Evolutionary conservation across 2,888 invertebrate species (phyloP).

Genomic region (Bembecia ichneumoniformis): DNA sequence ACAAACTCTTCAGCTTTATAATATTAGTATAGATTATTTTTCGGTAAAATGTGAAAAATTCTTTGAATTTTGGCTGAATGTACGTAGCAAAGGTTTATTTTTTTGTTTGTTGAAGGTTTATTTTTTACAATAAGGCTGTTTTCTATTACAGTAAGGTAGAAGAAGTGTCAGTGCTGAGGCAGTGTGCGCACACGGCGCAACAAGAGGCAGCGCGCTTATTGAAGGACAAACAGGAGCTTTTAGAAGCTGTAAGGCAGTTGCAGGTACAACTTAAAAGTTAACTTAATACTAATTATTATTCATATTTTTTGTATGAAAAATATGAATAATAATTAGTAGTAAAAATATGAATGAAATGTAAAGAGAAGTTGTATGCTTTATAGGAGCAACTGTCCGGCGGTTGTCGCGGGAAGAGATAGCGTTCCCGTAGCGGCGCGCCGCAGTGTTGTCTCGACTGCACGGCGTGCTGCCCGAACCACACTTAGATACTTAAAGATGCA

Average conservation of each 20-base stretch:
- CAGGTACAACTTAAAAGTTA: slow-evolving; percentile 62
- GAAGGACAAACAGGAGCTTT: slow-evolving; percentile 80
- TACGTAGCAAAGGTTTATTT: too few species aligned
- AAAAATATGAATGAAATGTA: too few species aligned
- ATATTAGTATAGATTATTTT: too few species aligned
- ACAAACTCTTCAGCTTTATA: too few species aligned
- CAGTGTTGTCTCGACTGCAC: slow-evolving; percentile 73
- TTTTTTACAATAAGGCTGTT: too few species aligned
- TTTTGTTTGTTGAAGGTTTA: too few species aligned
- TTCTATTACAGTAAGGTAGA: slow-evolving; percentile 57
- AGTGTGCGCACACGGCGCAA: slow-evolving; percentile 76
- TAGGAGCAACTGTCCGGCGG: slow-evolving; percentile 55
- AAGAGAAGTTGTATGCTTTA: slow-evolving; percentile 21
- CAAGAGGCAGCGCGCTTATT: slow-evolving; percentile 80
- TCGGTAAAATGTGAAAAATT: too few species aligned
- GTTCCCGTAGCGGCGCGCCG: slow-evolving; percentile 55
- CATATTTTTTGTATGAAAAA: too few species aligned
- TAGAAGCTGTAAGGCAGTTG: slow-evolving; percentile 78
- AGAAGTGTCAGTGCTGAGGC: slow-evolving; percentile 51
- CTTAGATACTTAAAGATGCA: neutral
- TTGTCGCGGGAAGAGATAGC: slow-evolving; percentile 68
- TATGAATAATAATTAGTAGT: too few species aligned
- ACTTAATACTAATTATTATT: neutral
- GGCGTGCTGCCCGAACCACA: slow-evolving; percentile 59
- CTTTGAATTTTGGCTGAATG: too few species aligned